phyloP scores from a whole-genome alignment of 2,797 vertebrate genomes.

The Leuciscus waleckii region DNA sequence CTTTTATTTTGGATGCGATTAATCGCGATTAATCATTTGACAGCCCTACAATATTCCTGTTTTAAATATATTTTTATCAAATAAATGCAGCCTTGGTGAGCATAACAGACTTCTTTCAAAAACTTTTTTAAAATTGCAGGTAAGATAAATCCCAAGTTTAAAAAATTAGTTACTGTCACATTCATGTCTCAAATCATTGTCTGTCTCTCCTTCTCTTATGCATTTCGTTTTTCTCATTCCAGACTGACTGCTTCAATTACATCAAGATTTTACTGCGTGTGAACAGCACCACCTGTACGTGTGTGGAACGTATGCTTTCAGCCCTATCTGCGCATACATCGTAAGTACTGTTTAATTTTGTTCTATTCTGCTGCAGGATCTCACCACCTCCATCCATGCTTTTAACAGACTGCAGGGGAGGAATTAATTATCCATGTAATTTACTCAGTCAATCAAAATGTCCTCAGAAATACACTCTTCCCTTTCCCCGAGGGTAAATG shows the following conservation, averaged over 20 bases:
- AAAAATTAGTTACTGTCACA: neutral
- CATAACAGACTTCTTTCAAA: no score
- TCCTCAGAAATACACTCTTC: conserved; percentile 37
- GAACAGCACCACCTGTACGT: conserved; percentile 92
- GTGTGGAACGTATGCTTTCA: conserved; percentile 96
- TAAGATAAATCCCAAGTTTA: no score
- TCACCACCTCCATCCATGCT: conserved; percentile 29
- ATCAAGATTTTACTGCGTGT: conserved; percentile 91
- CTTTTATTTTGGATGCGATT: no score
- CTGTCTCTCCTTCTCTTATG: conserved; percentile 15
- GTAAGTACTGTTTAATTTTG: conserved; percentile 79
- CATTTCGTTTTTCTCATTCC: conserved; percentile 16
- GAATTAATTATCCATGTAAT: conserved; percentile 61
- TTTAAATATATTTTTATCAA: no score
- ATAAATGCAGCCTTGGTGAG: no score
- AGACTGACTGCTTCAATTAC: conserved; percentile 98
- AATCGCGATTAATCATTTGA: no score
- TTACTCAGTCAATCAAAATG: conserved; percentile 62
- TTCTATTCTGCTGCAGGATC: conserved; percentile 20
- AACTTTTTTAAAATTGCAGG: no score
- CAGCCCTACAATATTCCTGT: no score
- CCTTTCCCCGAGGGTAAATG: conserved; percentile 44
- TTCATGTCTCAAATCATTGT: neutral
- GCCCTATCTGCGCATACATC: conserved; percentile 90
- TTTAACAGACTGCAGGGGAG: conserved; percentile 53